These are phyloP conservation scores for Drosophila setifemur DNA, from an alignment of 1,140 invertebrate species.

Conservation along the genomic window DNA sequence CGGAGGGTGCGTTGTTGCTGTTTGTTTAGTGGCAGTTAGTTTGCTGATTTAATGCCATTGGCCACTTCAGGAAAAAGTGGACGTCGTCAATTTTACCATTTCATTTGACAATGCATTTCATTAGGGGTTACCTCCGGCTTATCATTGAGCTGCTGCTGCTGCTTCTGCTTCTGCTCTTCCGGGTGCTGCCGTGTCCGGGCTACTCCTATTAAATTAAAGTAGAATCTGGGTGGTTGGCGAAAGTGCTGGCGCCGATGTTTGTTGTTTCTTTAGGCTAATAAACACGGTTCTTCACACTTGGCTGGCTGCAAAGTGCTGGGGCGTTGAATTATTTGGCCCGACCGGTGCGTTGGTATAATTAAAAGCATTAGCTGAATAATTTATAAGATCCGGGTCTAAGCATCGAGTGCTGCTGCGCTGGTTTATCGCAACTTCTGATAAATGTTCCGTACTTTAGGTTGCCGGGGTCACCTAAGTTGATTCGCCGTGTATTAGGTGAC, in stretches of 20 bases:
- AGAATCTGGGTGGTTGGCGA: conserved; percentile 22
- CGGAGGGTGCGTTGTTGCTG: conserved; percentile 16
- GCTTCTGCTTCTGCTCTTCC: too few relatives aligned
- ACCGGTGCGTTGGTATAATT: conserved; percentile 62
- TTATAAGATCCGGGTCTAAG: conserved; percentile 43
- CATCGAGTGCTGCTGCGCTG: not conserved
- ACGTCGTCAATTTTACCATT: conserved; percentile 80
- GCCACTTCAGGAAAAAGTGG: conserved; percentile 72
- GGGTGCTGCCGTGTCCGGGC: too few relatives aligned
- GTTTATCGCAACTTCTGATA: conserved; percentile 26
- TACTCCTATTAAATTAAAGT: conserved; percentile 72
- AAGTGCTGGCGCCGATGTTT: not conserved
- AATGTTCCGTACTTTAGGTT: conserved; percentile 27
- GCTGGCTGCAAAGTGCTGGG: conserved; percentile 46
- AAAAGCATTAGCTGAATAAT: conserved; percentile 68
- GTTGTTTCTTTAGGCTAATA: conserved; percentile 69
- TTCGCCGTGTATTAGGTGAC: conserved; percentile 41
- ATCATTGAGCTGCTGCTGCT: conserved; percentile 20
- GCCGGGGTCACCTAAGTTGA: conserved; percentile 33
- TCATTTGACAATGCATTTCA: conserved; percentile 81
- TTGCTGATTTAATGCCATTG: conserved; percentile 76
- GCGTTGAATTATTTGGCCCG: not conserved
- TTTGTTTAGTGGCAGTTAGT: conserved; percentile 78
- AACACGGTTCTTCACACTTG: conserved; percentile 72
- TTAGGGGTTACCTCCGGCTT: conserved; percentile 46